Evolutionary conservation across 2,888 invertebrate genomes (phyloP), one percentile per base, ranked within the genome.

Genomic region (Metellina segmentata): DNA sequence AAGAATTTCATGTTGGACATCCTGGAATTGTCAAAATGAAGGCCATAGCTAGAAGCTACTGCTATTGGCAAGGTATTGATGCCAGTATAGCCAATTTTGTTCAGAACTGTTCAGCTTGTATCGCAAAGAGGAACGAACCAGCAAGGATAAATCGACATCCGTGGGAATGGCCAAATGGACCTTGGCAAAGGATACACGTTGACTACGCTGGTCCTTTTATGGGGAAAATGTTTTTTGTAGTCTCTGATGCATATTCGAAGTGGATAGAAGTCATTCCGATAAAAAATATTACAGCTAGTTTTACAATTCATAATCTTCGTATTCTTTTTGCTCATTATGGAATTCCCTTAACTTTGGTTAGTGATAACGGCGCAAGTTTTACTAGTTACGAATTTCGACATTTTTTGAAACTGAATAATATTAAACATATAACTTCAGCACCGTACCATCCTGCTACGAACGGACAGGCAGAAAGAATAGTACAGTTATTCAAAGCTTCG

Each of bases 391-490:
- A 77, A 71, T 82, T 85, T 79, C 53, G 51, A 81, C 79, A 90
- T 51, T 89, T 90, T 81, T 85, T 78, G 52, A 69, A 85, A 90
- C 85, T 51, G 85, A 94, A 93, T 85, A 93, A 93, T 19, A 93
- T 94, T 52, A 69, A 92, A 79, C 91, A 81, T 49, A 81, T 83
- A 16, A 89, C 83, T 74, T 81, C 93, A 16, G 93, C 94, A 48
- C 94, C 93, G 48, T 93, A 93, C 81, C 92, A 94, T 75, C 94
- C 94, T 75, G 72, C 92, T 7, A 86, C 94, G 8, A 94, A 94
- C 92, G 94, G 94, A 20, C 93, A 93, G 86, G 94, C 94, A 51
- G 93, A 94, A 90, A 88, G 94, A 19, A 83, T 89, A n/a, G 94
- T 94, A 9, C 93, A 79, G 85, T 85, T 85, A 75, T 85, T 85